Base-by-base conservation (phyloP, 2,113 vertebrate genomes). In the Picathartes gymnocephalus region DNA sequence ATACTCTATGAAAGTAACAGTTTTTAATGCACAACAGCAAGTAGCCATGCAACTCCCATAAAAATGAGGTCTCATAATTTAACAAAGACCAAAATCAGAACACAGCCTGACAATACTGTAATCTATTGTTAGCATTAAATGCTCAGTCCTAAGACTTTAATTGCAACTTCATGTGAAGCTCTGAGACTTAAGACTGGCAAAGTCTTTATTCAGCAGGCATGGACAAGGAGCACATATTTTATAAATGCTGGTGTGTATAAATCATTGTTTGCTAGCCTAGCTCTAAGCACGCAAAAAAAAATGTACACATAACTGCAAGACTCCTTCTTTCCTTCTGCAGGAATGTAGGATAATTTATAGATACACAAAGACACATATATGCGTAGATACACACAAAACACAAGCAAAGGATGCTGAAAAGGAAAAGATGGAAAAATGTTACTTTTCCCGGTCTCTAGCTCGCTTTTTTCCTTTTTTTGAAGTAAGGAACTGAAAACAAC, bases 141-240 rank as follows among this genome's bases (percentile, higher is more conserved):
- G 62, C 81, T 97, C 54, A 71, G 40, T 74, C 48, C 72, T 97
- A 98, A 98, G 96, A 97, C 95, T 98, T 97, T 97, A 97, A 97
- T 98, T 97, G 96, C 7, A 9, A 94, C 70, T 94, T 96, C 88
- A 95, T 31, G 1, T 94, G 74, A 88, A 83, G 81, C 78, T 93
- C 91, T 76, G 73, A 97, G 81, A 86, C 70, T 79, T 81, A 80
- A 88, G 70, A 60, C 86, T 78, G 85, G 92, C 84, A 81, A 94
- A 91, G 92, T 60, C 79, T 92, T 96, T 82, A 61, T 78, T 95
- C 86, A 97, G 94, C 97, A 98, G 95, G 97, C 97, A 98, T 79
- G 86, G 95, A 90, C 98, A 98, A 94, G 89, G 96, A 95, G 78
- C 96, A 97, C 93, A 97, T 96, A 96, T 70, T 97, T 98, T 92